Base-by-base conservation (phyloP, 2,113 vertebrate species). In the Prionailurus bengalensis region DNA sequence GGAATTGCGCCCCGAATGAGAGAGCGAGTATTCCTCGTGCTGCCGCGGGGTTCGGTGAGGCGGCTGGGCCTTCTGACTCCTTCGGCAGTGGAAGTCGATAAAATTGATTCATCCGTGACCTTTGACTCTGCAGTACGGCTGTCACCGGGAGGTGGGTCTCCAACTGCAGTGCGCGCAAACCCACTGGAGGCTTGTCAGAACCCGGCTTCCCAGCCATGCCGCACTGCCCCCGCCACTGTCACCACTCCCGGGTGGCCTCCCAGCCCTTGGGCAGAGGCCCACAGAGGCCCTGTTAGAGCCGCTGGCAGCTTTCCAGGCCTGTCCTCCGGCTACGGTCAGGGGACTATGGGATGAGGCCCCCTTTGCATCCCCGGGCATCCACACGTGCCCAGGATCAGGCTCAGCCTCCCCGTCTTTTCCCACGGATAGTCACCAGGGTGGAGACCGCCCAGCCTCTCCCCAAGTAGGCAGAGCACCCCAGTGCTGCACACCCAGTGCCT, bases 71-170 rank as follows among this genome's bases (percentile, higher is more conserved):
- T 23, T 33, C 88, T 1, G 2, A 74, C 79, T 82, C 71, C 87
- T 39, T 76, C 80, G 71, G 95, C 84, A 71, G 3, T 27, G 74
- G 42, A 96, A 90, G 87, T 95, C 95, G 12, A 96, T 97, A 58
- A 51, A 9, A 98, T 97, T 45, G 83, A 98, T 90, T 66, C 58
- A 12, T 79, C 31, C 0, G 3, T 95, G 94, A 95, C 97, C 84
- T 84, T 83, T 88, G 95, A 89, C 95, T 93, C 73, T 51, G 39
- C 78, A 88, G 83, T 87, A 23, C 25, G 51, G 76, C 95, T 82
- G 92, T 92, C 87, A 31, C 65, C 5, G 0, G 14, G 94, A 97
- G 84, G 65, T 12, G 36, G 76, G 19, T 61, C 82, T 97, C 95
- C 83, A 55, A 53, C 78, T 19, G n/a, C 68, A 89, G 33, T 9